These are phyloP conservation scores for Scaptomyza caliginosa DNA, from an alignment of 2,888 invertebrate species.

Conservation along the genomic window DNA sequence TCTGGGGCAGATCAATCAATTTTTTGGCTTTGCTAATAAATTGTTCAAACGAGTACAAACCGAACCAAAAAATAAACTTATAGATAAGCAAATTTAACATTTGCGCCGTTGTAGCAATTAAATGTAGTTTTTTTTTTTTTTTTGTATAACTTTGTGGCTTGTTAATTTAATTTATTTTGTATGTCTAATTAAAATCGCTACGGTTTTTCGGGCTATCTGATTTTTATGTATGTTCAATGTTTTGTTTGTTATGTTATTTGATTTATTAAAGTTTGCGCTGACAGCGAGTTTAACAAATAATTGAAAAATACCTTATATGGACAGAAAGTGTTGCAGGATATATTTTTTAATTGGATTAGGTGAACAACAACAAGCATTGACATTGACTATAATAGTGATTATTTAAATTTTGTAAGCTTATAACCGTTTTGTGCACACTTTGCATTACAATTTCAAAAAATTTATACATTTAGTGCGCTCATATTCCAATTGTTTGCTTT, in stretches of 20 bases:
- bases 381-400: neutral
- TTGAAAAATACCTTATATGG: neutral
- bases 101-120: slow-evolving; percentile 66
- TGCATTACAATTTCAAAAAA: neutral
- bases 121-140: slow-evolving; percentile 21
- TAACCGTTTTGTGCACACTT: too few species aligned
- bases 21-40: slow-evolving; percentile 67
- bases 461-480: neutral
- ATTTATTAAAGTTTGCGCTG: slow-evolving; percentile 2
- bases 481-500: neutral
- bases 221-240: neutral
- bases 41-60: slow-evolving; percentile 29
- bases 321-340: neutral
- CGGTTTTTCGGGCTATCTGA: slow-evolving; percentile 5
- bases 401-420: too few species aligned
- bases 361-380: neutral
- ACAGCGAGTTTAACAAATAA: slow-evolving; percentile 3
- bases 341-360: slow-evolving; percentile 10
- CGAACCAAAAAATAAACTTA: slow-evolving; percentile 4
- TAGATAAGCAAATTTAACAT: slow-evolving; percentile 66
- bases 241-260: slow-evolving; percentile 1
- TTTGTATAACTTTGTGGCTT: slow-evolving; percentile 36
- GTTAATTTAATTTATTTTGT: slow-evolving; percentile 75
- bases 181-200: slow-evolving; percentile 59
- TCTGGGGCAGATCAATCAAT: slow-evolving; percentile 72